Evolutionary conservation across 2,797 vertebrate genomes (phyloP).

Genomic region (Thripadectes ignobilis): DNA sequence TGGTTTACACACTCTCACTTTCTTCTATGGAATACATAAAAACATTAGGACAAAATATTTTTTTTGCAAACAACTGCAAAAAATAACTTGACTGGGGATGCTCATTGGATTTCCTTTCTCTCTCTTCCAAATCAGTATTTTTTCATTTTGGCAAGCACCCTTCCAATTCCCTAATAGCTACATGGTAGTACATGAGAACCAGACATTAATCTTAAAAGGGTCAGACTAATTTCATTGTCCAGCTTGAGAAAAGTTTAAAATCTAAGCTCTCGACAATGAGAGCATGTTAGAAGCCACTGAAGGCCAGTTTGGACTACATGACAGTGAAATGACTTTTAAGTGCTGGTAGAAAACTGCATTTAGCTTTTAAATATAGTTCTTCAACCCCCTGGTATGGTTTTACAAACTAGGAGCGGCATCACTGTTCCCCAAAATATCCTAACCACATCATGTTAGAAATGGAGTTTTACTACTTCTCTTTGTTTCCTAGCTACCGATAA

Average conservation of each 20-base stretch:
- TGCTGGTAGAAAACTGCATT: background rate
- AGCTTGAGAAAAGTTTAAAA: background rate
- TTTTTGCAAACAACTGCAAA: background rate
- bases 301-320: background rate
- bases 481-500: constrained; percentile 48
- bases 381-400: constrained; percentile 2
- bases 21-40: background rate
- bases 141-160: background rate
- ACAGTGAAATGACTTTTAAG: background rate
- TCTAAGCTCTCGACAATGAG: background rate
- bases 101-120: background rate
- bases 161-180: background rate
- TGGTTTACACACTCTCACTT: background rate
- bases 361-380: constrained; percentile 33
- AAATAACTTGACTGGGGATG: background rate
- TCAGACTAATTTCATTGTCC: background rate
- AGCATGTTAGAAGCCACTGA: background rate
- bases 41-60: background rate
- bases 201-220: background rate
- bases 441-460: constrained; percentile 11
- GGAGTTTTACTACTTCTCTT: constrained; percentile 40
- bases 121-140: background rate
- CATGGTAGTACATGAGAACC: background rate
- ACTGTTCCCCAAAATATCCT: constrained; percentile 46
- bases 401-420: background rate